Evolutionary conservation across 2,113 vertebrate genomes (phyloP).

Genomic region (Larimichthys polyactis): DNA sequence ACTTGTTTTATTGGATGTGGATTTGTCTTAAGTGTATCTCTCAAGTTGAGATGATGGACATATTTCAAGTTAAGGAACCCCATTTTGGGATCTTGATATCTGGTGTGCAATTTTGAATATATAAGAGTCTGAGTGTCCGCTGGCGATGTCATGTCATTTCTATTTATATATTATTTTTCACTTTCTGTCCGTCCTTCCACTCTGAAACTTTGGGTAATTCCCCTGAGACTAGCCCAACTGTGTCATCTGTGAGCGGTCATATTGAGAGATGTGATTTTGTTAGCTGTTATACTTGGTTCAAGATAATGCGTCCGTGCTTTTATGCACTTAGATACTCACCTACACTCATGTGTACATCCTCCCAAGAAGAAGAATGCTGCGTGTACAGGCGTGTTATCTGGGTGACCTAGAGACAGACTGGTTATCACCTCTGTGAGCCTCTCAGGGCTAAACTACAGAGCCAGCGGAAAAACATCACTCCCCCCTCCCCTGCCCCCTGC

Average conservation of each 20-base stretch:
- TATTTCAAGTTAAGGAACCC: constrained; percentile 1
- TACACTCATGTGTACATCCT: constrained; percentile 52
- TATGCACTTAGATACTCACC: constrained; percentile 43
- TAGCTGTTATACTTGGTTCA: constrained; percentile 15
- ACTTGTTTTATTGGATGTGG: not conserved
- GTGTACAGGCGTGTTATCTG: constrained; percentile 76
- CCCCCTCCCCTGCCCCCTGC: constrained; percentile 57
- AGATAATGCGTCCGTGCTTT: constrained; percentile 21
- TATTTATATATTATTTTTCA: not conserved
- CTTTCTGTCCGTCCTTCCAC: not conserved
- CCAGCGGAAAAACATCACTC: constrained; percentile 74
- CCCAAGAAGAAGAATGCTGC: constrained; percentile 72
- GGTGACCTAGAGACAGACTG: constrained; percentile 77
- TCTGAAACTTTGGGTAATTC: constrained; percentile 5
- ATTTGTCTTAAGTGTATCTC: constrained; percentile 9
- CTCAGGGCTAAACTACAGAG: constrained; percentile 75
- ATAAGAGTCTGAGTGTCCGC: not conserved
- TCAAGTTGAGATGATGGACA: not conserved
- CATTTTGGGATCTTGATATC: constrained; percentile 7
- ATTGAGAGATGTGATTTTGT: constrained; percentile 28
- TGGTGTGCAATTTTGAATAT: not conserved
- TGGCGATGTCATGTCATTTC: not conserved
- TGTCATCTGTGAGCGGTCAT: constrained; percentile 17
- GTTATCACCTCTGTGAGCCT: constrained; percentile 79
- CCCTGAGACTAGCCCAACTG: not conserved